Evolutionary conservation across 2,113 vertebrate species (phyloP), one percentile per base, ranked within the genome.

Genomic region (Rostratula benghalensis): DNA sequence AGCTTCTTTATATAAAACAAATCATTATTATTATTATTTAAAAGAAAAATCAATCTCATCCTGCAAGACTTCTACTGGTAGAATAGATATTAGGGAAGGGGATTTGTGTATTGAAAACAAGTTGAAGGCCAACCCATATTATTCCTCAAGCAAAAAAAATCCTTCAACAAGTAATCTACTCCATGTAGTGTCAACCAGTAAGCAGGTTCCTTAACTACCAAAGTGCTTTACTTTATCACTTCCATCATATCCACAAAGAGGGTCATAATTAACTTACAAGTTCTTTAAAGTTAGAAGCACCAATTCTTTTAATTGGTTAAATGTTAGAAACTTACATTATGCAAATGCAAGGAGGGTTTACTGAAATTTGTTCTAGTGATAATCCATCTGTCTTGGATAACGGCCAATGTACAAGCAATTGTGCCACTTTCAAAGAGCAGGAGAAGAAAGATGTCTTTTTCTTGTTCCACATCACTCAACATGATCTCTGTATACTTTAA

Each of bases 331-430:
- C 35, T 30, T 80, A 11, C 78, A 77, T 91, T 94, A 94, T 94
- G 83, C 35, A 96, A 95, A 93, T 83, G 35, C 74, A 74, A 60
- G 89, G 53, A 80, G 60, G 67, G 43, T 85, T 82, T 63, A 31
- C 51, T 88, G 81, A 67, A 43, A 83, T 89, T 82, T 83, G 63
- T 53, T 84, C 71, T 39, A 6, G 95, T 83, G 91, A 85, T 96
- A 94, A 94, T 80, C 97, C 96, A 93, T 96, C 94, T 95, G 94
- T 45, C 71, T 77, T 97, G 94, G 96, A 89, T 33, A 5, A 91
- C 90, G 60, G 84, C 89, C 95, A 95, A 63, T 0, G 45, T 17
- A 18, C 67, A 74, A 83, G 83, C 89, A 94, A 6, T 65, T 30
- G 86, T 90, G 85, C 30, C 85, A 30, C 75, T 27, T 8, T 9